phyloP scores from a whole-genome alignment of 2,113 vertebrate species.

The Hoplias malabaricus region DNA sequence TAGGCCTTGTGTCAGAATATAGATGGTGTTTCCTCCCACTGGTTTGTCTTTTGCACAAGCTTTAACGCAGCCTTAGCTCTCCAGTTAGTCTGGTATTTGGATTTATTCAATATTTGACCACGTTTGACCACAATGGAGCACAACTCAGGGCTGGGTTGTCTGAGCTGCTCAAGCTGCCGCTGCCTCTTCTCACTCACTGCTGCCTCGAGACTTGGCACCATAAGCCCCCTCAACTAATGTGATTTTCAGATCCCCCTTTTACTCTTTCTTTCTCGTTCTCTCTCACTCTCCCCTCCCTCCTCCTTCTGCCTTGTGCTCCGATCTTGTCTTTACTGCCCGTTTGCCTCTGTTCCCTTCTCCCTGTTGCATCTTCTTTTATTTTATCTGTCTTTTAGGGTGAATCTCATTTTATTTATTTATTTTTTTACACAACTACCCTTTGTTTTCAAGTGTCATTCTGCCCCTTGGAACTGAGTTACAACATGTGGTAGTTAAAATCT shows the following conservation, averaged over 20 bases:
- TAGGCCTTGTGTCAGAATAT: background rate
- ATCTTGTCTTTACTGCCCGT: background rate
- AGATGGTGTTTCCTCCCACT: background rate
- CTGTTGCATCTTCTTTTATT: background rate
- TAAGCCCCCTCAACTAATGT: constrained; percentile 31
- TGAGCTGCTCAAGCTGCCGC: background rate
- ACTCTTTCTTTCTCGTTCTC: background rate
- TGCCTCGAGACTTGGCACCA: background rate
- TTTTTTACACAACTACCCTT: too few species aligned
- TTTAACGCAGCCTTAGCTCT: background rate
- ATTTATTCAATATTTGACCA: constrained; percentile 8
- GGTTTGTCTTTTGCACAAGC: background rate
- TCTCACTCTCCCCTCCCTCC: too few species aligned
- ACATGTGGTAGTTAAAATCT: too few species aligned
- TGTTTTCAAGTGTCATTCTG: too few species aligned
- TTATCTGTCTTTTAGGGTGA: background rate
- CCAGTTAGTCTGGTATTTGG: background rate
- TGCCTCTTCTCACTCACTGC: background rate
- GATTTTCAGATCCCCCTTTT: background rate
- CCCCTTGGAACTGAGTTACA: too few species aligned
- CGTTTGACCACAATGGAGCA: background rate
- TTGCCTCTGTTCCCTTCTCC: background rate
- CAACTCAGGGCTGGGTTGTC: background rate
- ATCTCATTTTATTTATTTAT: too few species aligned
- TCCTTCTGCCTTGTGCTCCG: background rate